These are phyloP conservation scores for Cheilinus undulatus DNA, from an alignment of 2,113 vertebrate species.

Conservation along the genomic window DNA sequence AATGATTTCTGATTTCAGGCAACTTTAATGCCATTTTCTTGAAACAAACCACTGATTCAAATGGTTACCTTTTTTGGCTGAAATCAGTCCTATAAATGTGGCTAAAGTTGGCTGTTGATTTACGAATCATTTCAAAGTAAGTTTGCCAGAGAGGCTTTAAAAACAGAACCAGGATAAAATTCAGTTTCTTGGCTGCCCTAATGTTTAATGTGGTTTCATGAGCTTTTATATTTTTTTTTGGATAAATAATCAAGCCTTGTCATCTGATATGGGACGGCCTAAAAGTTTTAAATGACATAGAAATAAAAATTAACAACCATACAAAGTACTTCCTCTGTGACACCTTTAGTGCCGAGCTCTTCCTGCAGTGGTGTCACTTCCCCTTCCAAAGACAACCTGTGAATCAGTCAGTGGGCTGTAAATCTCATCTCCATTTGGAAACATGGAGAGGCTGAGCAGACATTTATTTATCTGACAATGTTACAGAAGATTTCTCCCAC, in stretches of 20 bases:
- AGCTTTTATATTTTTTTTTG: background rate
- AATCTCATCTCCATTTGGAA: conserved; percentile 6
- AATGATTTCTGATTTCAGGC: too few relatives aligned
- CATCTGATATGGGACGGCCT: background rate
- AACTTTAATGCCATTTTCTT: too few relatives aligned
- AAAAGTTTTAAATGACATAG: background rate
- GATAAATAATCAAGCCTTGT: background rate
- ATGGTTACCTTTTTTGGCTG: too few relatives aligned
- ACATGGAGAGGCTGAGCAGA: background rate
- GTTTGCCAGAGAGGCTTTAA: too few relatives aligned
- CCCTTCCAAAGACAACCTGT: conserved; percentile 19
- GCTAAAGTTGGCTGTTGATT: too few relatives aligned
- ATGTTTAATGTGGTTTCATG: too few relatives aligned
- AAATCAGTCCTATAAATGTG: too few relatives aligned
- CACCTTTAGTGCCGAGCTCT: conserved; percentile 18
- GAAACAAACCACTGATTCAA: too few relatives aligned
- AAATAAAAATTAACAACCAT: background rate
- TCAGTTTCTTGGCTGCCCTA: too few relatives aligned
- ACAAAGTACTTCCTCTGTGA: conserved; percentile 1
- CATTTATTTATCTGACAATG: conserved; percentile 35
- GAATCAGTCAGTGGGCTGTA: conserved; percentile 40
- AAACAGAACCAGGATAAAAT: too few relatives aligned
- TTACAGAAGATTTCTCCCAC: conserved; percentile 31
- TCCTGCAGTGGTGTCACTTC: conserved; percentile 18
- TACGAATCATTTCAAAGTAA: too few relatives aligned